Evolutionary conservation across 2,888 invertebrate species (phyloP).

Genomic region (Spilarctia lutea): DNA sequence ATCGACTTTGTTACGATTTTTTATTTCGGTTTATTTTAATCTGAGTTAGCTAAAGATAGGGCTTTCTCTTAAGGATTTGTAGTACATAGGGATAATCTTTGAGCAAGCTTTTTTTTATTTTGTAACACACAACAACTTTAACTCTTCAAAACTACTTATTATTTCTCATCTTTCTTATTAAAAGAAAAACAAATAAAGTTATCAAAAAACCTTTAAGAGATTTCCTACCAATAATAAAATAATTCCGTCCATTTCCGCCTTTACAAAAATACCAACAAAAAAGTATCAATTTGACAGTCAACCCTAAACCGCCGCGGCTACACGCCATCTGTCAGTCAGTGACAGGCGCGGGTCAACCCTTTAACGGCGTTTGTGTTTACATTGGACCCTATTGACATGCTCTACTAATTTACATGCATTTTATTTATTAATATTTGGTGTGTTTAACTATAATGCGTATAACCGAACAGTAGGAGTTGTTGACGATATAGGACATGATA

Average conservation of each 20-base stretch:
- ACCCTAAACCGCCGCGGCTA: conserved; percentile 55
- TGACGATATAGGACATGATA: not conserved
- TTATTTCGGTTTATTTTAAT: no score
- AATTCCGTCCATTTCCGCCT: conserved; percentile 44
- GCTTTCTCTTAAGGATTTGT: no score
- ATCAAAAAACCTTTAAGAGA: conserved; percentile 5
- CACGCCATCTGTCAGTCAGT: conserved; percentile 69
- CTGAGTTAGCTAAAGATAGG: no score
- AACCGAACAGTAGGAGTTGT: not conserved
- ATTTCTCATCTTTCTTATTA: not conserved
- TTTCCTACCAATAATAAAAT: conserved; percentile 30
- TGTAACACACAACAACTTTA: not conserved
- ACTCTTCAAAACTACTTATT: not conserved
- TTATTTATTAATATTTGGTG: conserved; percentile 27
- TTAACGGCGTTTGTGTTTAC: conserved; percentile 51
- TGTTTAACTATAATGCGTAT: not conserved
- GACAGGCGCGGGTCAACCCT: conserved; percentile 56
- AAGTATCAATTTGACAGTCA: conserved; percentile 47
- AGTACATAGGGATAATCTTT: not conserved
- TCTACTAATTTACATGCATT: conserved; percentile 43
- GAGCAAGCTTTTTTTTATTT: not conserved
- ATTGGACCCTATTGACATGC: conserved; percentile 45
- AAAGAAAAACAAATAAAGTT: conserved; percentile 11
- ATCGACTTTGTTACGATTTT: no score
- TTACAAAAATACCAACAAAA: conserved; percentile 33